These are phyloP conservation scores for Euplexia lucipara DNA, from an alignment of 2,888 invertebrate genomes.

Conservation along the genomic window DNA sequence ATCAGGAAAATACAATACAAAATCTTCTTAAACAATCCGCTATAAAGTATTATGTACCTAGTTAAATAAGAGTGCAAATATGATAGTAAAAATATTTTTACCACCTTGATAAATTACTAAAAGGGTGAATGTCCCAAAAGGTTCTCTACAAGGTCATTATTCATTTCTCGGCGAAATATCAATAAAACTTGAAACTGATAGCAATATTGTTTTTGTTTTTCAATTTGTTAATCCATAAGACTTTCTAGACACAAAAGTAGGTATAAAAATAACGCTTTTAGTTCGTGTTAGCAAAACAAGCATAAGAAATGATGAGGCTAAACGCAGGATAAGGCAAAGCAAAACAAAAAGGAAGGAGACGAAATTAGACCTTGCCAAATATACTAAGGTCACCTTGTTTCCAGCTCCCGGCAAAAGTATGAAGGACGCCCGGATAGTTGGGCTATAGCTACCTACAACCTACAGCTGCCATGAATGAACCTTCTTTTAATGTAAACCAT, in stretches of 20 bases:
- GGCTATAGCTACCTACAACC: constrained; percentile 11
- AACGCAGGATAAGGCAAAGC: constrained; percentile 25
- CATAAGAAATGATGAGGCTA: constrained; percentile 15
- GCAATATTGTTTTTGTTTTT: constrained; percentile 22
- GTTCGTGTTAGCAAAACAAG: constrained; percentile 8
- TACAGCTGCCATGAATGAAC: constrained; percentile 32
- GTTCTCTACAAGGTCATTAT: constrained; percentile 47
- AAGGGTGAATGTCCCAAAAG: constrained; percentile 52
- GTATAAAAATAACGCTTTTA: background rate
- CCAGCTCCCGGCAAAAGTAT: constrained; percentile 44
- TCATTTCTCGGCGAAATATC: constrained; percentile 22
- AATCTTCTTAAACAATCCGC: constrained; percentile 15
- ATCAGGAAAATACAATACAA: background rate
- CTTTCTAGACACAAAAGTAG: constrained; percentile 4
- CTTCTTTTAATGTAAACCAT: constrained; percentile 23
- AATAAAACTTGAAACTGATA: constrained; percentile 20
- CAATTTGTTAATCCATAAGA: constrained; percentile 6
- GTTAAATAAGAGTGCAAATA: constrained; percentile 36
- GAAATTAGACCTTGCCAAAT: constrained; percentile 52
- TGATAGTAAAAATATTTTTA: constrained; percentile 25
- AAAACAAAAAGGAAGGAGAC: constrained; percentile 36
- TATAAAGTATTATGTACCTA: constrained; percentile 1
- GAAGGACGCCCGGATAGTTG: constrained; percentile 49
- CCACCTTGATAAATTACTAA: constrained; percentile 35
- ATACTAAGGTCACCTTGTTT: constrained; percentile 56